A percentile compares a stretch with the other conserved stretches of the same genome.
These are phyloP conservation scores for Marmota monax DNA, from an alignment of 2,113 vertebrate genomes.

Conservation along the genomic window DNA sequence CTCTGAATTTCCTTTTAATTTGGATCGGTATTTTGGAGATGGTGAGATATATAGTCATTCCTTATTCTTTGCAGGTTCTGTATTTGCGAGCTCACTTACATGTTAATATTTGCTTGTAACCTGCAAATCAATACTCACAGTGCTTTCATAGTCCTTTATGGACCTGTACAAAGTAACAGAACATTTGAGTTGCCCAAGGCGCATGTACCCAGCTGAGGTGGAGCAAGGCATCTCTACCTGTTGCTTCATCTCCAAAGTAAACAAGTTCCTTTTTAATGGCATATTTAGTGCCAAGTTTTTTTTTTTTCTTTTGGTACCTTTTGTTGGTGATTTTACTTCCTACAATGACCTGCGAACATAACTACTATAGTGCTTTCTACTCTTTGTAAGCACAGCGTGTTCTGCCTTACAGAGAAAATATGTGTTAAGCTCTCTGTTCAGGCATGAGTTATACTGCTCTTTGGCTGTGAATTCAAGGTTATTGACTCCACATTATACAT, in stretches of 20 bases:
- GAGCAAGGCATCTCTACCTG: background rate
- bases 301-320: background rate
- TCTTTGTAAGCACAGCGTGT: background rate
- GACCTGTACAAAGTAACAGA: background rate
- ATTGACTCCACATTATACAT: background rate
- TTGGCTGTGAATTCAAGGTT: background rate
- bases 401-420: background rate
- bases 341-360: background rate
- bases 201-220: no score
- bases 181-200: background rate
- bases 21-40: background rate
- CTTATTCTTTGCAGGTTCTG: background rate
- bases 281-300: background rate
- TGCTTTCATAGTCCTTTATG: background rate
- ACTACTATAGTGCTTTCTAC: background rate
- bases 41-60: background rate
- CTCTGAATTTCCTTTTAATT: background rate
- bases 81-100: background rate
- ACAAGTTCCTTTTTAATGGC: background rate
- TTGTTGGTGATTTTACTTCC: background rate
- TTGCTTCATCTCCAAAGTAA: background rate
- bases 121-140: accelerated
- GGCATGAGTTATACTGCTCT: background rate
- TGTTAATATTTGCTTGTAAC: background rate
- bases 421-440: background rate